Percentiles rank a stretch among this genome's conserved stretches.
phyloP scores from a whole-genome alignment of 1,140 invertebrate genomes.

The Lithobius niger region DNA sequence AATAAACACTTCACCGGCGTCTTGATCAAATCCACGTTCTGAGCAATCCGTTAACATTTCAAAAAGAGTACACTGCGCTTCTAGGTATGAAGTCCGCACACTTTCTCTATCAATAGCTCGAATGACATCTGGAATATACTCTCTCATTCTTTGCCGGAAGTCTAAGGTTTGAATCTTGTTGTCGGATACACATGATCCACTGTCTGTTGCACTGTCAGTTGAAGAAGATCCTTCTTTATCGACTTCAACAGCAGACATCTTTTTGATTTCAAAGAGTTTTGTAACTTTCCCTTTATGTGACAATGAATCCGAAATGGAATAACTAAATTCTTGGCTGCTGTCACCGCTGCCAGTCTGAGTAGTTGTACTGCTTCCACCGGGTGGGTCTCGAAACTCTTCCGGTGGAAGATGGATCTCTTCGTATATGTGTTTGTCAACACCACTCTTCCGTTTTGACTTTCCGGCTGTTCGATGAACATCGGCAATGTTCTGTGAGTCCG shows the following conservation, averaged over 20 bases:
- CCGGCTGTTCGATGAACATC: not conserved
- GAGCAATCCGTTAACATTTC: slow-evolving; percentile 21
- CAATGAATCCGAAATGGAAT: slow-evolving; percentile 14
- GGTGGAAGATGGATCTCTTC: slow-evolving; percentile 62
- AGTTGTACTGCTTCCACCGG: slow-evolving; percentile 22
- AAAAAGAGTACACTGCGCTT: slow-evolving; percentile 22
- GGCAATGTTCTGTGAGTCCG: not conserved
- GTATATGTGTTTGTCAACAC: slow-evolving; percentile 34
- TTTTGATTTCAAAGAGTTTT: slow-evolving; percentile 14
- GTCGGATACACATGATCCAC: no score
- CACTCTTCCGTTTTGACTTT: not conserved
- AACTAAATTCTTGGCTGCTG: slow-evolving; percentile 8
- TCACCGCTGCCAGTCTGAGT: slow-evolving; percentile 13
- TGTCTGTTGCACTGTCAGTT: no score
- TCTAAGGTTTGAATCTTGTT: no score
- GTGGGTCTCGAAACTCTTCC: slow-evolving; percentile 66
- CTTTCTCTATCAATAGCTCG: not conserved
- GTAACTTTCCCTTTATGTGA: slow-evolving; percentile 18
- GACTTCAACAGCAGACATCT: no score
- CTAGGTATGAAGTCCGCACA: slow-evolving; percentile 14
- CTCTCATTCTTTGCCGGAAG: no score
- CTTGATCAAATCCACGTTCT: slow-evolving; percentile 11
- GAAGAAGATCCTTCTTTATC: no score
- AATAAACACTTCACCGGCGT: not conserved
- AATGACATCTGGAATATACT: slow-evolving; percentile 1